These are phyloP conservation scores for Austrofundulus limnaeus DNA, from an alignment of 2,113 vertebrate genomes.

Conservation along the genomic window DNA sequence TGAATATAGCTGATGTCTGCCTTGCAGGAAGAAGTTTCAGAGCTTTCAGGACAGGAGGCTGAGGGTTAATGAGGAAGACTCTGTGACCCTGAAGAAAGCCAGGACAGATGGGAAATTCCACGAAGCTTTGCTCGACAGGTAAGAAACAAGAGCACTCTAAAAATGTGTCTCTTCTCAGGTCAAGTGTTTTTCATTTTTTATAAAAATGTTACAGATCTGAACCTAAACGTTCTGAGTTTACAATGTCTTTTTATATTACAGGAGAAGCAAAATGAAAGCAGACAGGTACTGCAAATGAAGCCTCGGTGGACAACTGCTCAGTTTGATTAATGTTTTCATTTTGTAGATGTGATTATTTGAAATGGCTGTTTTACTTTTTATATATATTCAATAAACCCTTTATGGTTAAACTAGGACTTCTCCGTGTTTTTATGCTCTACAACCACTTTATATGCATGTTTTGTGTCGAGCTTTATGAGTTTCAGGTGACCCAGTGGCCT, in stretches of 20 bases:
- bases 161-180: background rate
- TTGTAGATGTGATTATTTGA: slow-evolving; percentile 8
- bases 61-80: slow-evolving; percentile 89
- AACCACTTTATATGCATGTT: background rate
- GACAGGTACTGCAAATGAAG: slow-evolving; percentile 96
- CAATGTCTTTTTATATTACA: slow-evolving; percentile 53
- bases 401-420: background rate
- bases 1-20: background rate
- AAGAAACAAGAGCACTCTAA: slow-evolving; percentile 12
- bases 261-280: slow-evolving; percentile 97
- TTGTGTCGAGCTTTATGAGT: background rate
- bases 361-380: slow-evolving; percentile 10
- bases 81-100: slow-evolving; percentile 86
- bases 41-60: slow-evolving; percentile 96
- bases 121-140: slow-evolving; percentile 94
- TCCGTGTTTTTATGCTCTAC: slow-evolving; percentile 5
- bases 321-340: slow-evolving; percentile 20
- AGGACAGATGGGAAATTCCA: slow-evolving; percentile 92
- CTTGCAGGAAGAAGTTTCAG: slow-evolving; percentile 94
- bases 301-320: background rate
- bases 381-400: slow-evolving; percentile 59
- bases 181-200: background rate
- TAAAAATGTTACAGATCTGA: background rate
- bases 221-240: background rate
- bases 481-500: background rate